Evolutionary conservation across 2,113 vertebrate genomes (phyloP), one percentile per base, ranked within the genome.

Genomic region (Hystrix cristata): DNA sequence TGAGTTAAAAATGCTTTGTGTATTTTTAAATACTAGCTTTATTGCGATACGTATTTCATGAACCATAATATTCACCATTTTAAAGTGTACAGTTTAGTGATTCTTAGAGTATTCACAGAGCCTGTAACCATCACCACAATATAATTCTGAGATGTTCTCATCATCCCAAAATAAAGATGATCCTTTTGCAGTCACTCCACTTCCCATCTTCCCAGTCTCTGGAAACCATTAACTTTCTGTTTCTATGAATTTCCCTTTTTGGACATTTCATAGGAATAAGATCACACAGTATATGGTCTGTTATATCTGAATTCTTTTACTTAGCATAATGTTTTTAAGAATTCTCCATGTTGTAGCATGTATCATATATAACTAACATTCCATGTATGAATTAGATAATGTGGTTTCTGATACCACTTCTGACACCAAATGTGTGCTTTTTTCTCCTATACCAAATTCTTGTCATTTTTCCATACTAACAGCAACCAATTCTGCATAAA

Each of bases 1-100:
- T 78, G 67, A 85, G 48, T 60, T 91, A 81, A 96, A 96, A 85
- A 86, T 82, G 12, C 0, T 79, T 97, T 95, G 88, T 79, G 55
- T 16, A 23, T 74, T 86, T 87, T 87, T 46, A 80, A 95, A 87
- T 78, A 91, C 14, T 79, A 79, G 29, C 76, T 79, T 53, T 79
- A 79, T 53, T 55, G 76, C 19, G 51, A 18, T 90, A 78, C 78
- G 31, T 79, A 11, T 79, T 62, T 91, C 46, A 64, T 53, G 76
- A 60, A 86, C 27, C 19, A 76, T 81, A 91, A 95, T 67, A 57
- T 69, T 69, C 55, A 65, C 79, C 46, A 38, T 95, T 67, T 43
- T 13, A 67, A 69, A 93, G n/a, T 78, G 5, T 80, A 23, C 4
- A 62, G n/a, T 84, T 85, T 79, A 79, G 29, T 2, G 7, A 15